These are phyloP conservation scores for Lethenteron reissneri DNA, from an alignment of 2,113 vertebrate species.

Conservation along the genomic window DNA sequence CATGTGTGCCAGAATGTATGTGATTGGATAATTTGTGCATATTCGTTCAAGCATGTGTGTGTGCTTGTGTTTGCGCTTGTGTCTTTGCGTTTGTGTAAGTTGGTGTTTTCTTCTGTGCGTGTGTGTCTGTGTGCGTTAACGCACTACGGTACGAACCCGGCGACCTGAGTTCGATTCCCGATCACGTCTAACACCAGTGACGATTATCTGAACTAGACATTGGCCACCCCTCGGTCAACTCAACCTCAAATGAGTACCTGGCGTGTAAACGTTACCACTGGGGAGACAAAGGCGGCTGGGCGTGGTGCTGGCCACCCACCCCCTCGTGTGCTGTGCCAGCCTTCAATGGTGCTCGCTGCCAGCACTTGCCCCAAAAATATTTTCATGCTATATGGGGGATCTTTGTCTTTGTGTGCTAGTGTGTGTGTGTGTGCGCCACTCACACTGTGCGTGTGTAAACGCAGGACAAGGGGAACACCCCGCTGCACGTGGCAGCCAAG, in stretches of 20 bases:
- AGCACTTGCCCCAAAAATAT: neutral
- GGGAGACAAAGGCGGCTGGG: neutral
- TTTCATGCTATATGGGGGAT: neutral
- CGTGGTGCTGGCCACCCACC: neutral
- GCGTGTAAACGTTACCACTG: neutral
- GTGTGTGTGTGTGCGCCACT: too few species aligned
- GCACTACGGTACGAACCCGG: neutral
- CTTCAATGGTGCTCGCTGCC: neutral
- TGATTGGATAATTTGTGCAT: too few species aligned
- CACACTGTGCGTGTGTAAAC: too few species aligned
- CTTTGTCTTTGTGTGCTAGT: neutral
- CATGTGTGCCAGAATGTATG: too few species aligned
- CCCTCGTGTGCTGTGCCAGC: neutral
- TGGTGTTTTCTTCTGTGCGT: neutral
- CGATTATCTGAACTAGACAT: neutral
- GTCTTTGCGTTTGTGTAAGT: neutral
- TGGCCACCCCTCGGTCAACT: neutral
- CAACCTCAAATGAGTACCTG: neutral
- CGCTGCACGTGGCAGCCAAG: conserved; percentile 77
- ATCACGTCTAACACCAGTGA: neutral
- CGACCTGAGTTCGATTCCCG: neutral
- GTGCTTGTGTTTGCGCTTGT: neutral
- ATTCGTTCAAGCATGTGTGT: neutral
- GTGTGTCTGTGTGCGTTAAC: neutral
- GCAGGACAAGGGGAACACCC: conserved; percentile 84